Evolutionary conservation across 2,888 invertebrate species (phyloP), one percentile per base, ranked within the genome.

Genomic region (Leucophenga montana): DNA sequence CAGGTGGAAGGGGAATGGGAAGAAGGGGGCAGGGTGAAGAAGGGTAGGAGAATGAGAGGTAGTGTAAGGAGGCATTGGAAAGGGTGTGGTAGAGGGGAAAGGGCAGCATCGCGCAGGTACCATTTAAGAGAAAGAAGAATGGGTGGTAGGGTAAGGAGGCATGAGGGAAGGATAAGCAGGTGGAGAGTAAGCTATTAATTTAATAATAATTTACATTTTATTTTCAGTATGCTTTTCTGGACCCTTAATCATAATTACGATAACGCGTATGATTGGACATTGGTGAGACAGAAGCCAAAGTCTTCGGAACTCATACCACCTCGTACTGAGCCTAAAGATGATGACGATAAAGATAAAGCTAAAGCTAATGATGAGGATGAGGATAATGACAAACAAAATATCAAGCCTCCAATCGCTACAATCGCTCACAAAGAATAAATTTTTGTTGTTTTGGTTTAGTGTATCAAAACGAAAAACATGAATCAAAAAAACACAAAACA

Each of bases 221-320:
- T 64, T 65, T 76, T 98, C 93, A 95, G 99, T 89, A 99, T 99
- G 89, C 92, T 99, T 89, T 99, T 99, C 93, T 96, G 99, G 89
- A 99, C 99, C 81, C 93, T 99, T 88, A 99, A 98, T 91, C 98
- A 99, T 90, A 97, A 98, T 90, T 98, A 98, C 90, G 98, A 99
- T 91, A 98, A 98, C 91, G 96, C 96, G 85, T 99, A 99, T 90
- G 99, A 99, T 91, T 99, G 99, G 99, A 99, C 98, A 85, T 95
- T 98, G 94, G 92, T 99, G 88, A 97, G 98, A 88, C 98, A 99
- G 90, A 97, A 97, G 73, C 85, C 87, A 71, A 85, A 86, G 76
- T 81, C 86, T 73, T 85, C 86, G 75, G 82, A 86, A 75, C 77
- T 87, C 59, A 78, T 87, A 76, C 86, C 85, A 72, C n/a, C n/a